Evolutionary conservation across 2,797 vertebrate genomes (phyloP).

Genomic region (Microhierax caerulescens): DNA sequence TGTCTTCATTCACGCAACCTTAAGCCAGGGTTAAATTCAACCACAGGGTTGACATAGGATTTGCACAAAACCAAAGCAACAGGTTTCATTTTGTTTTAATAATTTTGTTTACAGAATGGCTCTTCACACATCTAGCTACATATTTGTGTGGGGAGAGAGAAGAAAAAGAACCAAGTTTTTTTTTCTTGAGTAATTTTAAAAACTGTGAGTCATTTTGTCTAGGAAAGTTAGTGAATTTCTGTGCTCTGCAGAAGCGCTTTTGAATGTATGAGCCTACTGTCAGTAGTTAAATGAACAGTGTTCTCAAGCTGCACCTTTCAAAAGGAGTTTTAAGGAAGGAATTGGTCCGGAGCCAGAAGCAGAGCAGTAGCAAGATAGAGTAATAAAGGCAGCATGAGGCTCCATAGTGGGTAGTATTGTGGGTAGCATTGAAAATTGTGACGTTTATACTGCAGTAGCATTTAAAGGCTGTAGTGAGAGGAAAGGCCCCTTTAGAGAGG

Average conservation of each 20-base stretch:
- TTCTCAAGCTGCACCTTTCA: constrained; percentile 19
- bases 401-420: background rate
- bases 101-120: background rate
- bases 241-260: background rate
- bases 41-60: background rate
- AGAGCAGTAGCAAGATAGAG: background rate
- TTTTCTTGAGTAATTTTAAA: background rate
- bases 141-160: background rate
- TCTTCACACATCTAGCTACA: background rate
- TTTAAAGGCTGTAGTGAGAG: background rate
- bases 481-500: background rate
- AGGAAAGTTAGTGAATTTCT: background rate
- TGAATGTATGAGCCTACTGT: background rate
- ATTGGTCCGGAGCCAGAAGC: background rate
- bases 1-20: background rate
- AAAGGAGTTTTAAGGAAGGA: constrained; percentile 16
- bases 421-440: background rate
- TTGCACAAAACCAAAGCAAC: background rate
- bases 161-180: background rate
- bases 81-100: background rate
- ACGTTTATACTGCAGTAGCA: background rate
- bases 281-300: background rate
- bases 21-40: background rate
- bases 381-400: background rate
- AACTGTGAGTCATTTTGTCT: background rate